Evolutionary conservation across 2,888 invertebrate genomes (phyloP).

Genomic region (Vanessa cardui): DNA sequence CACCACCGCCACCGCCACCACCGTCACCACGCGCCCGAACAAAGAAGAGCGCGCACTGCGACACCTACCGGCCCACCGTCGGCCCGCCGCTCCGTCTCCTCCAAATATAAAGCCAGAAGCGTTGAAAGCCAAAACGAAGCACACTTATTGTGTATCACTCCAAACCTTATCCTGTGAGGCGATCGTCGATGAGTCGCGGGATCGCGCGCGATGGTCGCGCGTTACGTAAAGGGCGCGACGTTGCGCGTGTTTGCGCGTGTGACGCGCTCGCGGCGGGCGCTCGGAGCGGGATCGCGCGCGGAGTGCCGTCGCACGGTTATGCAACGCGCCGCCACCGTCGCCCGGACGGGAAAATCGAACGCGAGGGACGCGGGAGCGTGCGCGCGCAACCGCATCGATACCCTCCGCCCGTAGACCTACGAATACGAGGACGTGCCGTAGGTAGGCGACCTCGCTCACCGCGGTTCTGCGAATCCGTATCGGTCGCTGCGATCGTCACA

Average conservation of each 20-base stretch:
- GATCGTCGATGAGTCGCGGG: constrained; percentile 48
- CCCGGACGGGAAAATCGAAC: constrained; percentile 74
- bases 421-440: constrained; percentile 44
- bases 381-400: constrained; percentile 76
- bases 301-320: constrained; percentile 78
- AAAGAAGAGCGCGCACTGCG: constrained; percentile 71
- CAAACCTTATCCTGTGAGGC: constrained; percentile 55
- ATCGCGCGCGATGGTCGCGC: constrained; percentile 69
- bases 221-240: constrained; percentile 80
- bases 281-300: constrained; percentile 79
- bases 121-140: constrained; percentile 55
- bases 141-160: constrained; percentile 64
- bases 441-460: constrained; percentile 50
- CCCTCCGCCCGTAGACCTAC: constrained; percentile 44
- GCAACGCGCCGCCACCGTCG: constrained; percentile 78
- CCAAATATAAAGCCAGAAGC: constrained; percentile 51
- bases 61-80: constrained; percentile 74
- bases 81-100: constrained; percentile 55
- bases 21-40: constrained; percentile 65
- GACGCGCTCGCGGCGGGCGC: constrained; percentile 77
- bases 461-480: constrained; percentile 46
- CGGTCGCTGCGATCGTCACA: constrained; percentile 38
- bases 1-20: constrained; percentile 62
- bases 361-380: constrained; percentile 62
- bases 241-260: constrained; percentile 68